A percentile compares a stretch with the other conserved stretches of the same genome.
phyloP scores from a whole-genome alignment of 2,113 vertebrate species.

The Rhinichthys klamathensis region DNA sequence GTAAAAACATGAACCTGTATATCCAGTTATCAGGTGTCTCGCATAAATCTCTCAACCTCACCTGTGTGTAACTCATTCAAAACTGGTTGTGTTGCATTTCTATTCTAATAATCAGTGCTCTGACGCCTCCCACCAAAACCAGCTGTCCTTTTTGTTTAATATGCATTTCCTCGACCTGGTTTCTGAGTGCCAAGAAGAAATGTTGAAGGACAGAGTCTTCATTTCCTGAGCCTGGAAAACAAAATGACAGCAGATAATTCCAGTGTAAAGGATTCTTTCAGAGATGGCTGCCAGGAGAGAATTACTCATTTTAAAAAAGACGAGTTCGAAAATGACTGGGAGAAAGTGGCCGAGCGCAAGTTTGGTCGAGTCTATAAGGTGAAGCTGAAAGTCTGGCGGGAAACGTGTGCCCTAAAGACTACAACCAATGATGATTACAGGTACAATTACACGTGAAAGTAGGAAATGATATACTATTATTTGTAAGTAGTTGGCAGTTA shows the following conservation, averaged over 20 bases:
- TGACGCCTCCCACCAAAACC: constrained; percentile 31
- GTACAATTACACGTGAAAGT: constrained; percentile 56
- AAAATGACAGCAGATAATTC: constrained; percentile 9
- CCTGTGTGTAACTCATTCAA: constrained; percentile 29
- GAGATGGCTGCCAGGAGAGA: constrained; percentile 38
- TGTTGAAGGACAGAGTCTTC: neutral
- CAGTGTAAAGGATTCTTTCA: constrained; percentile 56
- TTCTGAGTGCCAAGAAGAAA: neutral
- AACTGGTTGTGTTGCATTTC: constrained; percentile 72
- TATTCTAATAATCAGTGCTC: constrained; percentile 56
- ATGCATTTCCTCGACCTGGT: constrained; percentile 21
- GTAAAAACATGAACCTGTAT: constrained; percentile 19
- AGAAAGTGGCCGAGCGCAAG: constrained; percentile 75
- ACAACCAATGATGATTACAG: constrained; percentile 69
- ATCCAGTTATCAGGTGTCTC: constrained; percentile 10
- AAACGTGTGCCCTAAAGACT: constrained; percentile 78
- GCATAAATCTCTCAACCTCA: neutral
- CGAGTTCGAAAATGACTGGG: constrained; percentile 84
- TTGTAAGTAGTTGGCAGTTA: neutral
- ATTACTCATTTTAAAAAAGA: constrained; percentile 75
- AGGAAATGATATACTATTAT: neutral
- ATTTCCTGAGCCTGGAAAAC: constrained; percentile 25
- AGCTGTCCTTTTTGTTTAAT: constrained; percentile 18
- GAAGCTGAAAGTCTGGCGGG: constrained; percentile 78
- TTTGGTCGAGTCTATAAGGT: constrained; percentile 83